A percentile compares a stretch with the other conserved stretches of the same genome.
Conservation (phyloP, 2,888 invertebrate genomes). For the Operophtera brumata region DNA sequence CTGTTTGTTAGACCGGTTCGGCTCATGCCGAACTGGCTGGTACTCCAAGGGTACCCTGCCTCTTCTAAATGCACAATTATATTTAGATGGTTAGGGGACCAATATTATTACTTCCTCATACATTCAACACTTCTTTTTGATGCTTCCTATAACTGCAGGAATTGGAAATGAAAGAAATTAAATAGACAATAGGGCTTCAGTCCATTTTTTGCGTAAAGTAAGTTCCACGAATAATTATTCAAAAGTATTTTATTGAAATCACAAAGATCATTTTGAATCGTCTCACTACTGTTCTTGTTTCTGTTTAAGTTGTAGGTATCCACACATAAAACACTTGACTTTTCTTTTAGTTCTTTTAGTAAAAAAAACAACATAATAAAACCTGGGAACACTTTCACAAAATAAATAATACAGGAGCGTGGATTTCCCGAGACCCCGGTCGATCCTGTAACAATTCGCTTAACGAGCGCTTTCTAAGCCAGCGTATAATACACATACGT, state of each 20-base stretch:
- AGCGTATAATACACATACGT: neutral
- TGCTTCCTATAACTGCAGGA: neutral
- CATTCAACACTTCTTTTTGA: neutral
- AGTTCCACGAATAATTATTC: too few relatives aligned
- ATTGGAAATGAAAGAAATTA: too few relatives aligned
- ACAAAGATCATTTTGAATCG: too few relatives aligned
- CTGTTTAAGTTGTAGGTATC: too few relatives aligned
- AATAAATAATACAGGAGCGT: slow-evolving; percentile 26
- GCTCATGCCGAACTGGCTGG: neutral
- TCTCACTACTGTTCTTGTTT: too few relatives aligned
- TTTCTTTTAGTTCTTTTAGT: too few relatives aligned
- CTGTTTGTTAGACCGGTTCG: neutral
- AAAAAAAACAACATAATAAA: slow-evolving; percentile 4
- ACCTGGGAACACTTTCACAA: slow-evolving; percentile 22
- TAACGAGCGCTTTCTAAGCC: slow-evolving; percentile 23
- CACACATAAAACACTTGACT: too few relatives aligned
- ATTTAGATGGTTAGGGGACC: slow-evolving; percentile 10
- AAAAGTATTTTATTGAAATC: too few relatives aligned
- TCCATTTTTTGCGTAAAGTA: too few relatives aligned
- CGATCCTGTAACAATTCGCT: slow-evolving; percentile 25
- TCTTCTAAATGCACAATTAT: slow-evolving; percentile 8
- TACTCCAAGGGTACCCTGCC: neutral
- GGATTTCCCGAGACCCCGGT: slow-evolving; percentile 21
- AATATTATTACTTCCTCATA: slow-evolving; percentile 10
- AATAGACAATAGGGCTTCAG: too few relatives aligned